phyloP scores from a whole-genome alignment of 2,113 vertebrate genomes.

The Calidris pugnax region DNA sequence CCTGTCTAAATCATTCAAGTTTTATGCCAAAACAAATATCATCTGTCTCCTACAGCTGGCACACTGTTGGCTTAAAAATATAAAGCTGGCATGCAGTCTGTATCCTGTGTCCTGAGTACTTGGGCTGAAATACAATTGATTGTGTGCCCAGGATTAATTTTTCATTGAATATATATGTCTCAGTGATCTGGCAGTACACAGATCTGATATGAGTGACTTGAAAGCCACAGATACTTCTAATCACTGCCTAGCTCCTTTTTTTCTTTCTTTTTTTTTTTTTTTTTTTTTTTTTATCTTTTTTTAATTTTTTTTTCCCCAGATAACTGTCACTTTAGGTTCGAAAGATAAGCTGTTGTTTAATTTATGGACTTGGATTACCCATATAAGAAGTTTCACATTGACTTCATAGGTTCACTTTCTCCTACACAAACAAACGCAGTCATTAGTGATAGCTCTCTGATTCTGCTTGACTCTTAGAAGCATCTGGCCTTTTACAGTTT shows the following conservation, averaged over 20 bases:
- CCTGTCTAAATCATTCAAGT: background rate
- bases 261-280: background rate
- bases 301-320: background rate
- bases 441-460: background rate
- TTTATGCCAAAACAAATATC: conserved; percentile 5
- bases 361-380: background rate
- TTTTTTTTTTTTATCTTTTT: background rate
- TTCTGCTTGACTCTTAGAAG: background rate
- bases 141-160: background rate
- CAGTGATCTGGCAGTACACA: background rate
- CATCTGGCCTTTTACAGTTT: conserved; percentile 15
- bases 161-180: background rate
- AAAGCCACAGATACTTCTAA: background rate
- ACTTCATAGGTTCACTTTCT: background rate
- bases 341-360: background rate
- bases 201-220: background rate
- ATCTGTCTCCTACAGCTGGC: background rate
- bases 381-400: background rate
- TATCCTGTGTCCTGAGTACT: background rate
- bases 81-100: background rate
- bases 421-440: background rate
- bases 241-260: background rate
- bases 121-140: background rate
- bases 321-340: background rate
- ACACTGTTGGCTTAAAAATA: background rate